phyloP scores from a whole-genome alignment of 2,113 vertebrate species.

The Eolophus roseicapilla region DNA sequence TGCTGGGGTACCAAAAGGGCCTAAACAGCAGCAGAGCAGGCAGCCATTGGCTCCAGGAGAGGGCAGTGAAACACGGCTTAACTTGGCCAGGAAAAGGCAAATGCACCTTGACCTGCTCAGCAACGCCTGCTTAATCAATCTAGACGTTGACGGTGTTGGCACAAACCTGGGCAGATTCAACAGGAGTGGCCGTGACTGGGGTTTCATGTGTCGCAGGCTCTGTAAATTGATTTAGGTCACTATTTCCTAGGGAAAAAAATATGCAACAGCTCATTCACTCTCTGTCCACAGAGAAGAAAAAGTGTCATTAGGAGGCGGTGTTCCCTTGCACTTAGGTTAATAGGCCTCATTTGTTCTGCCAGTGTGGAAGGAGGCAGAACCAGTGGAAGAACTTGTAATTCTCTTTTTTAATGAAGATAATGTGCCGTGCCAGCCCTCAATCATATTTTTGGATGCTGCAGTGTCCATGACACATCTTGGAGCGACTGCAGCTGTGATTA shows the following conservation, averaged over 20 bases:
- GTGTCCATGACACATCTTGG: neutral
- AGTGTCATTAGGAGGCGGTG: neutral
- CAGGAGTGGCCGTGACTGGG: neutral
- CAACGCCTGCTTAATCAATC: neutral
- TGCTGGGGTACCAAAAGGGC: neutral
- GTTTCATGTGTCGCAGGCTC: accelerated
- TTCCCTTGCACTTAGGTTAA: slow-evolving; percentile 1
- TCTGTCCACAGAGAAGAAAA: neutral
- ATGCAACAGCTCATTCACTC: neutral
- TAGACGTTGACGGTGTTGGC: neutral
- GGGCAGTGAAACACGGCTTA: slow-evolving; percentile 1
- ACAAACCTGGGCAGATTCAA: neutral
- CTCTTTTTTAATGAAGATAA: slow-evolving; percentile 47
- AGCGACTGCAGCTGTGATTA: neutral
- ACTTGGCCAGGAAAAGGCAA: neutral
- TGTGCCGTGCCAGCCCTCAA: neutral
- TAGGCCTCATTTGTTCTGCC: slow-evolving; percentile 31
- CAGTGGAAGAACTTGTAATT: slow-evolving; percentile 20
- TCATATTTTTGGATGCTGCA: slow-evolving; percentile 24
- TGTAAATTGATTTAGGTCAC: neutral
- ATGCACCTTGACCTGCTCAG: neutral
- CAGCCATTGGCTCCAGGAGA: slow-evolving; percentile 3
- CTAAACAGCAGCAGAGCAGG: neutral
- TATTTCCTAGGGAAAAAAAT: neutral
- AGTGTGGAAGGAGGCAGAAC: neutral